Evolutionary conservation across 1,140 invertebrate species (phyloP).

Genomic region (Caerostris extrusa): DNA sequence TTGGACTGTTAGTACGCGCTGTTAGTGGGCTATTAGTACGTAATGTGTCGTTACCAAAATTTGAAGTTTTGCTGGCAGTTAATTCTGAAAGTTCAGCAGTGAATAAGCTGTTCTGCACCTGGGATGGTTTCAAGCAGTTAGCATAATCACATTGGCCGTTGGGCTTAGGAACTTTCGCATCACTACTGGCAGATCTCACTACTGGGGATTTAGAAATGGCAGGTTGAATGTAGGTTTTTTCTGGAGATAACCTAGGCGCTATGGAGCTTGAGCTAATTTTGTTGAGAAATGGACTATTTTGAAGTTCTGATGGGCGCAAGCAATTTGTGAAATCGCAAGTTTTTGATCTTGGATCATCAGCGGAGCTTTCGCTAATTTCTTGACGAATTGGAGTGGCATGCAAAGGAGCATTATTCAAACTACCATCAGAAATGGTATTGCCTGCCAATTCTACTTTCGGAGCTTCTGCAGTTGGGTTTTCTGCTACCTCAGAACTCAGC

Average conservation of each 20-base stretch:
- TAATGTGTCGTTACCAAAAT: background rate
- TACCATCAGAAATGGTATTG: conserved; percentile 31
- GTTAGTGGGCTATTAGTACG: conserved; percentile 43
- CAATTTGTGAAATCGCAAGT: conserved; percentile 60
- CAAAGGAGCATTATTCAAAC: background rate
- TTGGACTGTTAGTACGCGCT: conserved; percentile 28
- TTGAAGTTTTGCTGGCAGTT: conserved; percentile 36
- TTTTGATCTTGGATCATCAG: background rate
- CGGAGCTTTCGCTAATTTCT: background rate
- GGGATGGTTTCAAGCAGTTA: conserved; percentile 65
- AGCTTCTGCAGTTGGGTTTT: background rate
- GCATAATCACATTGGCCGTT: conserved; percentile 60
- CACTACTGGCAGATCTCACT: background rate
- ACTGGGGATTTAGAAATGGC: background rate
- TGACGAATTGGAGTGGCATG: background rate
- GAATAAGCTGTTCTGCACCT: conserved; percentile 64
- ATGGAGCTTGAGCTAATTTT: conserved; percentile 54
- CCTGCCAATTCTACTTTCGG: background rate
- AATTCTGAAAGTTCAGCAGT: conserved; percentile 61
- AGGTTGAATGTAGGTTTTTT: background rate
- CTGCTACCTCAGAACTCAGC: background rate
- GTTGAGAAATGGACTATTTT: conserved; percentile 61
- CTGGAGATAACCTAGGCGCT: background rate
- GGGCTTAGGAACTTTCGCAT: background rate
- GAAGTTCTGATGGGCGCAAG: conserved; percentile 51